Conservation (phyloP, 2,797 vertebrate species). For the Sebastes dallii region DNA sequence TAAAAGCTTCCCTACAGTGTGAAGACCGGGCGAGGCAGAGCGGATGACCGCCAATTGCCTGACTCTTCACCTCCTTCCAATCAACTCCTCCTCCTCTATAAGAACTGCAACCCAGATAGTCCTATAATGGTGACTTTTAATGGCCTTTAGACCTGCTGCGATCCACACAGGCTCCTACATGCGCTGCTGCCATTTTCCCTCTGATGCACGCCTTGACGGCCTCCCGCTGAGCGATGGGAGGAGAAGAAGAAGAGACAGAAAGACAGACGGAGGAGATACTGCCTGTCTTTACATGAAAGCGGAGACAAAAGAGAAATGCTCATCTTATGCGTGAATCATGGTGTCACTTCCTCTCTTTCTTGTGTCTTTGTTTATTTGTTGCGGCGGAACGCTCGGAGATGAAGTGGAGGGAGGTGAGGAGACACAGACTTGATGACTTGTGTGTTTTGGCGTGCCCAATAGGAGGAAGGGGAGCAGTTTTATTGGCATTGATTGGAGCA, state of each 20-base stretch:
- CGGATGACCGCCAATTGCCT: constrained; percentile 37
- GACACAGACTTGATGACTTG: constrained; percentile 59
- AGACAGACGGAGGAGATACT: neutral
- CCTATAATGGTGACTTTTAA: constrained; percentile 60
- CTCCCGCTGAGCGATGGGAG: constrained; percentile 27
- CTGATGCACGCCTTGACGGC: constrained; percentile 43
- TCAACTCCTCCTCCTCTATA: constrained; percentile 22
- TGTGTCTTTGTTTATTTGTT: constrained; percentile 16
- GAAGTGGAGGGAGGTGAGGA: constrained; percentile 25
- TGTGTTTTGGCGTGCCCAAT: constrained; percentile 53
- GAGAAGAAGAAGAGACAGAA: constrained; percentile 14
- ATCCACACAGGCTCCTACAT: constrained; percentile 33
- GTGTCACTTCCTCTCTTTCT: neutral
- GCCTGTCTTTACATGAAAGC: constrained; percentile 1
- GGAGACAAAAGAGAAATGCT: constrained; percentile 12
- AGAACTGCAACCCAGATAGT: constrained; percentile 31
- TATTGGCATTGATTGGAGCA: constrained; percentile 80
- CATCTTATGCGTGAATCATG: constrained; percentile 5
- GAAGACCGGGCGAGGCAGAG: neutral
- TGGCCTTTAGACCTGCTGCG: constrained; percentile 49
- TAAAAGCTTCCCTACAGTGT: constrained; percentile 30
- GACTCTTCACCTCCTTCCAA: constrained; percentile 21
- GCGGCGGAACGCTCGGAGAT: neutral
- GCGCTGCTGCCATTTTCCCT: constrained; percentile 37
- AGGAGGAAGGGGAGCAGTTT: constrained; percentile 57